A percentile compares a stretch with the other conserved stretches of the same genome.
phyloP scores from a whole-genome alignment of 2,113 vertebrate genomes.

The Athene noctua region DNA sequence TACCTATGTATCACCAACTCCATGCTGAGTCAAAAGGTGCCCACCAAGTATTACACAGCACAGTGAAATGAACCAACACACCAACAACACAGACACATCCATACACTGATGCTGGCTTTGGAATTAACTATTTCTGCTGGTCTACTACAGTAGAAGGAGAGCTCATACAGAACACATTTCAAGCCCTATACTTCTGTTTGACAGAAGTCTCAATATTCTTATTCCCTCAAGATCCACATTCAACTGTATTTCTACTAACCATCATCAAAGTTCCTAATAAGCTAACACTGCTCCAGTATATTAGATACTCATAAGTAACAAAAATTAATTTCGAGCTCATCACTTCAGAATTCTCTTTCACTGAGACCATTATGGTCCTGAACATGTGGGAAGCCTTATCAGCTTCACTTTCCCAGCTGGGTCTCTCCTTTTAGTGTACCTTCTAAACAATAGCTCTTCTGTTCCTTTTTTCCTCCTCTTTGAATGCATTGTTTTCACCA shows the following conservation, averaged over 20 bases:
- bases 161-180: background rate
- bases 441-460: background rate
- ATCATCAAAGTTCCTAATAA: background rate
- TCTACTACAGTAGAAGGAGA: background rate
- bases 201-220: background rate
- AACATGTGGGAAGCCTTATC: background rate
- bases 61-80: background rate
- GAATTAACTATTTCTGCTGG: background rate
- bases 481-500: background rate
- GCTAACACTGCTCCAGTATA: background rate
- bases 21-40: background rate
- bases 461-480: background rate
- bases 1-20: background rate
- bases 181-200: background rate
- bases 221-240: background rate
- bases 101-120: background rate
- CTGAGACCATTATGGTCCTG: background rate
- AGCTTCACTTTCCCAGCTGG: background rate
- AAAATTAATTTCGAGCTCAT: background rate
- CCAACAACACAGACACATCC: background rate
- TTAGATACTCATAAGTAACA: background rate
- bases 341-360: background rate
- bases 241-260: background rate
- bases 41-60: background rate
- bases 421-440: background rate